Base-by-base conservation (phyloP, 2,113 vertebrate genomes). In the Tetraodon nigroviridis region DNA sequence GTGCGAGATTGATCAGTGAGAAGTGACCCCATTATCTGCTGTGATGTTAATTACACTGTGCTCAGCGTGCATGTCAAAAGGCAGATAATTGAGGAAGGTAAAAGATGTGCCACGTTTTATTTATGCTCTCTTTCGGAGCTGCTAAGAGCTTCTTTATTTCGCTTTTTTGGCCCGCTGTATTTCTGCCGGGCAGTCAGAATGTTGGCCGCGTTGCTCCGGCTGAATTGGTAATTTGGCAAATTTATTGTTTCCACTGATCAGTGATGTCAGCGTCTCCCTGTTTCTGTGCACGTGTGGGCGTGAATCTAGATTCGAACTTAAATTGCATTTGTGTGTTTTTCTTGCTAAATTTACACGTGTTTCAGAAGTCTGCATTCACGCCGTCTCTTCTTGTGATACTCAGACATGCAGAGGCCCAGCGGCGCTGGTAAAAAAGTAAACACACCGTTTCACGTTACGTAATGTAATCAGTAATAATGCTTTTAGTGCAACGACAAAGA, bases 31-130 rank as follows among this genome's bases (percentile, higher is more conserved):
- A 91, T 91, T 91, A 91, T 90, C 89, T 91, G 82, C 83, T 80
- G 85, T 88, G 88, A 86, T 91, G 89, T 91, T 91, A 91, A 91
- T 91, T 91, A 90, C 87, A 89, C 85, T 80, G 65, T 75, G 87
- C 89, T 89, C 88, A 78, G 87, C 88, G 87, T 85, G 87, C 83
- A 85, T 89, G 90, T 91, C 89, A 91, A 89, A 91, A 86, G 87
- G 81, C 77, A 78, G 87, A 90, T 91, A 90, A 91, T 90, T 91
- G 89, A 91, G 84, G 89, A 90, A 91, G 88, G 88, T 91, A 86
- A 89, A 90, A 87, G 84, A 89, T 83, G 82, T 86, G 82, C 65
- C 80, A 83, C 79, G 67, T 81, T 88, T 91, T 91, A 91, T 91
- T 91, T 91, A 91, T 90, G 86, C 87, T 82, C 84, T 73, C 69